Percentiles rank a stretch among this genome's conserved stretches.
Evolutionary conservation across 2,113 vertebrate genomes (phyloP).

Genomic region (Malurus alboscapulatus): DNA sequence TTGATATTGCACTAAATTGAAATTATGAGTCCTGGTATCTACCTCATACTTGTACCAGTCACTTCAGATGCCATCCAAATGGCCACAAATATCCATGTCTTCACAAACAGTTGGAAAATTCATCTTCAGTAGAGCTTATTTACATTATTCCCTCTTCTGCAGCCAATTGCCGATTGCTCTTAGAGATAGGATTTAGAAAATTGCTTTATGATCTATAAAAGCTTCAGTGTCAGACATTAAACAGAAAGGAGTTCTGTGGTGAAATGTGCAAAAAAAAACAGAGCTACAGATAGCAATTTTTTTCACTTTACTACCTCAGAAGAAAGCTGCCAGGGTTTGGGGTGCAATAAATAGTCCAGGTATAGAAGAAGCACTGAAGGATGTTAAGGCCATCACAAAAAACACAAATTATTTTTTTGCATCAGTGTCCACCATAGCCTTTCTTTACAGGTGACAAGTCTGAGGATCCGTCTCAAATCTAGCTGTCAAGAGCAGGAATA

Average conservation of each 20-base stretch:
- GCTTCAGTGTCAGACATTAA: background rate
- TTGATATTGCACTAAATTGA: background rate
- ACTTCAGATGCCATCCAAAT: background rate
- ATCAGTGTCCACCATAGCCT: background rate
- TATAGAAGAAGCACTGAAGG: background rate
- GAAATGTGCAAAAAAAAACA: background rate
- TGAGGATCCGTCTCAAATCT: background rate
- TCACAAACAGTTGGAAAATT: background rate
- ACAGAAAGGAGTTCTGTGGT: background rate
- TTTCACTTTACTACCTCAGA: background rate
- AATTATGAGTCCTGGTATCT: background rate
- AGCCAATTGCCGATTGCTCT: background rate
- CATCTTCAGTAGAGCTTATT: background rate
- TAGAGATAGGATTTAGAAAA: background rate
- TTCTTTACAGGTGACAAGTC: background rate
- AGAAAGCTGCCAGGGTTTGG: background rate
- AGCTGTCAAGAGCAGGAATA: background rate
- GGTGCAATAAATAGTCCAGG: background rate
- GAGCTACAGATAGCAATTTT: background rate
- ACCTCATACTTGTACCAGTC: background rate
- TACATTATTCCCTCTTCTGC: background rate
- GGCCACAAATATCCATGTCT: background rate
- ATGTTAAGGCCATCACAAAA: slow-evolving; percentile 7
- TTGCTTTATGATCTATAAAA: background rate
- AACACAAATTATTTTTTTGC: background rate